These are phyloP conservation scores for Rhabdomys pumilio DNA, from an alignment of 2,797 vertebrate genomes.

Conservation along the genomic window DNA sequence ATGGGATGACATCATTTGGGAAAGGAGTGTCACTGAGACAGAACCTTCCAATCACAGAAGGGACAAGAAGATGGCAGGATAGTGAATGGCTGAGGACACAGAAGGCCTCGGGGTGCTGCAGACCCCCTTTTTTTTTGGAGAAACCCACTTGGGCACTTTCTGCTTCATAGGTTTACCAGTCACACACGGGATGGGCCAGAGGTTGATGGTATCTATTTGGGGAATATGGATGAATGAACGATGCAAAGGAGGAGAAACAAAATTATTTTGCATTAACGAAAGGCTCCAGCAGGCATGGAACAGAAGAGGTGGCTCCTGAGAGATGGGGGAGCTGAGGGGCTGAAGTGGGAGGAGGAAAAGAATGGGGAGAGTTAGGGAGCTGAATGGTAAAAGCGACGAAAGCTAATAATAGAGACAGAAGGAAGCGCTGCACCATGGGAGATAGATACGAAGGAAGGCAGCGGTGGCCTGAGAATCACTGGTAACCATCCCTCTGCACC, in stretches of 20 bases:
- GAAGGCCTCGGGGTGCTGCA: fast-evolving
- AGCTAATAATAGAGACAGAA: slow-evolving; percentile 81
- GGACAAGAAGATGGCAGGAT: background rate
- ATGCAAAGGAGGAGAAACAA: slow-evolving; percentile 23
- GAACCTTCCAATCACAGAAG: background rate
- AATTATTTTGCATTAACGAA: background rate
- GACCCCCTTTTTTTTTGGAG: background rate
- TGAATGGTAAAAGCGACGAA: slow-evolving; percentile 6
- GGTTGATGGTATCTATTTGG: background rate
- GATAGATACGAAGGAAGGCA: slow-evolving; percentile 70
- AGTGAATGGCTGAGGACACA: fast-evolving
- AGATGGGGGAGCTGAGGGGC: background rate
- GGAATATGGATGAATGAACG: background rate
- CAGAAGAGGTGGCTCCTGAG: background rate
- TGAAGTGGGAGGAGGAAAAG: background rate
- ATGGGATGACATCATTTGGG: background rate
- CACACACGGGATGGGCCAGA: background rate
- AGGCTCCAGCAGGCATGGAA: background rate
- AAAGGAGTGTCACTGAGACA: background rate
- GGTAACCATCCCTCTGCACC: background rate
- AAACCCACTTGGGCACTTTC: background rate
- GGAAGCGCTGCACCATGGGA: slow-evolving; percentile 70
- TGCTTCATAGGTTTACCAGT: background rate
- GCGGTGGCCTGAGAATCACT: slow-evolving; percentile 26
- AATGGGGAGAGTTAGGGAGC: background rate